These are phyloP conservation scores for Astatotilapia flaviijosephi DNA, from an alignment of 2,113 vertebrate genomes.

Conservation along the genomic window DNA sequence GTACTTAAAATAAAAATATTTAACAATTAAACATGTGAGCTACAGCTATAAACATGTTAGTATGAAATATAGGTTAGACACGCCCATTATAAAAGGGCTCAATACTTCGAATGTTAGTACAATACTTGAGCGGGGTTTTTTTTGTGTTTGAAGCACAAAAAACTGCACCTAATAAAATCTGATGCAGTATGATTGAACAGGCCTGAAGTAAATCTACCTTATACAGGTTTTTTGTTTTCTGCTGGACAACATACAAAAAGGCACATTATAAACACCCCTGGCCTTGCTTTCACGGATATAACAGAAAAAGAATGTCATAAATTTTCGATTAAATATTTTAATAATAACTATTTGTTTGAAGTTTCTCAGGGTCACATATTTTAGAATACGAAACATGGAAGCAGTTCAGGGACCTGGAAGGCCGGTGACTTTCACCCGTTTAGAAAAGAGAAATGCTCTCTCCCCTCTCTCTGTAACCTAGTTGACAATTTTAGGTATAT, in stretches of 20 bases:
- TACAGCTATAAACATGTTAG: neutral
- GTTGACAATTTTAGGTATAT: neutral
- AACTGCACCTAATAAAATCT: neutral
- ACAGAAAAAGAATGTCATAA: neutral
- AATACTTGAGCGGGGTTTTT: rapidly evolving
- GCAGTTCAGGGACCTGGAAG: neutral
- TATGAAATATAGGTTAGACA: neutral
- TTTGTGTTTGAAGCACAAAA: neutral
- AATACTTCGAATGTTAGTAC: neutral
- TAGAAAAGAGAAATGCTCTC: neutral
- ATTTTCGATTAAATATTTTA: neutral
- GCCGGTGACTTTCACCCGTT: neutral
- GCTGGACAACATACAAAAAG: neutral
- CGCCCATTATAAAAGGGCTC: neutral
- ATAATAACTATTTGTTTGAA: neutral
- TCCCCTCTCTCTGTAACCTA: neutral
- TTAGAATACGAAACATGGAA: neutral
- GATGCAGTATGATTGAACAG: neutral
- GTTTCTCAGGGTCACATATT: neutral
- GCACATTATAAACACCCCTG: neutral
- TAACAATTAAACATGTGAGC: neutral
- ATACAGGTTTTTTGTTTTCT: neutral
- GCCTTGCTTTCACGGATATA: neutral
- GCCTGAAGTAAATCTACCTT: neutral
- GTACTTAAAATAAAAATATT: neutral